Conservation (phyloP, 1,140 invertebrate species). For the Globodera ellingtonae region DNA sequence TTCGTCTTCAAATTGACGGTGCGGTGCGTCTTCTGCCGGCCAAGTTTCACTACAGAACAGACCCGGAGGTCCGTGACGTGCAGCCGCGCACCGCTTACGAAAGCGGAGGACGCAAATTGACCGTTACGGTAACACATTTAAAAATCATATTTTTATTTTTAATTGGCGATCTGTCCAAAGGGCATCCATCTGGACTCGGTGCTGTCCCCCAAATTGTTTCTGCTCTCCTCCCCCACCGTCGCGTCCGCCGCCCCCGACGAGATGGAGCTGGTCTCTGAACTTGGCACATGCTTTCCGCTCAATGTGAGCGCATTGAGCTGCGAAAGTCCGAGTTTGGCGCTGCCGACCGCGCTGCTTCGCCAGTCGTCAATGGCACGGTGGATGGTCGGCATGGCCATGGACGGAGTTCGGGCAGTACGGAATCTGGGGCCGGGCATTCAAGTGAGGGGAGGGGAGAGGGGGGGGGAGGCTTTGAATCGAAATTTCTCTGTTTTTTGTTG, state of each 20-base stretch:
- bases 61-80: constrained; percentile 77
- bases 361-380: constrained; percentile 42
- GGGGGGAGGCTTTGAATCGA: constrained; percentile 64
- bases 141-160: background rate
- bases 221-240: constrained; percentile 44
- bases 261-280: constrained; percentile 52
- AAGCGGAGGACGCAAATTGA: constrained; percentile 86
- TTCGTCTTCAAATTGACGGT: constrained; percentile 81
- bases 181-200: constrained; percentile 57
- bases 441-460: constrained; percentile 66
- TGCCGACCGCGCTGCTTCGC: constrained; percentile 34
- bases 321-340: constrained; percentile 81
- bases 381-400: constrained; percentile 83
- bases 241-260: constrained; percentile 23
- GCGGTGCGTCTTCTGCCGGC: constrained; percentile 75
- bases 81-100: constrained; percentile 65
- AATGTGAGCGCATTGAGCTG: constrained; percentile 91
- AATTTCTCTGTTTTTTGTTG: constrained; percentile 47
- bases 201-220: constrained; percentile 48
- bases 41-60: constrained; percentile 84
- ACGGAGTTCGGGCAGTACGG: constrained; percentile 83
- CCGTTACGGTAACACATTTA: constrained; percentile 66
- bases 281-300: constrained; percentile 75
- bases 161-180: constrained; percentile 4
- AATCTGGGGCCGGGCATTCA: constrained; percentile 81